A percentile compares a stretch with the other conserved stretches of the same genome.
Evolutionary conservation across 2,113 vertebrate genomes (phyloP).

Genomic region (Crypturellus undulatus): DNA sequence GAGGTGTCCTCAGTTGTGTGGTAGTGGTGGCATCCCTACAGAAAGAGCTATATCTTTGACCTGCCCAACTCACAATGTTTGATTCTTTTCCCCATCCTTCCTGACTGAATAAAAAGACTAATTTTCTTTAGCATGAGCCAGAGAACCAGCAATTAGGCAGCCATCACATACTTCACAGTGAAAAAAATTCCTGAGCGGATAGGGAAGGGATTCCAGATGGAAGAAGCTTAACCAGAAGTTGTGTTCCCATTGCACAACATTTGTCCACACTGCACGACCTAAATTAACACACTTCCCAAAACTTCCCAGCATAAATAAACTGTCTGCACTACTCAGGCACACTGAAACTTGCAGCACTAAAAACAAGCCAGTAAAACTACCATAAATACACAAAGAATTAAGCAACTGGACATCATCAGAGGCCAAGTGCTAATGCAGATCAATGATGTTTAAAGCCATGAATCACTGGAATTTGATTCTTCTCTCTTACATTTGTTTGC

Average conservation of each 20-base stretch:
- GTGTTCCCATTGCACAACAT: background rate
- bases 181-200: background rate
- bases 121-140: fast-evolving
- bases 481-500: background rate
- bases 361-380: background rate
- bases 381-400: background rate
- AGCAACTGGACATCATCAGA: background rate
- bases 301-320: background rate
- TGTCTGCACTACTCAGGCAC: background rate
- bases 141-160: background rate
- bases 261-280: background rate
- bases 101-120: background rate
- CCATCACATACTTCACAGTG: background rate
- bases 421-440: background rate
- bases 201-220: background rate
- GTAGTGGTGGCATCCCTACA: background rate
- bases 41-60: background rate
- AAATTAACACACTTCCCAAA: background rate
- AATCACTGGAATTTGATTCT: background rate
- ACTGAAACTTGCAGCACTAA: background rate
- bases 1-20: background rate
- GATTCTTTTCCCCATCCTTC: background rate
- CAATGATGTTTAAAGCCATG: background rate
- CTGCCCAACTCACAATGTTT: fast-evolving
- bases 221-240: background rate